These are phyloP conservation scores for Ardeotis arabs DNA, from an alignment of 2,113 vertebrate genomes.

Conservation along the genomic window DNA sequence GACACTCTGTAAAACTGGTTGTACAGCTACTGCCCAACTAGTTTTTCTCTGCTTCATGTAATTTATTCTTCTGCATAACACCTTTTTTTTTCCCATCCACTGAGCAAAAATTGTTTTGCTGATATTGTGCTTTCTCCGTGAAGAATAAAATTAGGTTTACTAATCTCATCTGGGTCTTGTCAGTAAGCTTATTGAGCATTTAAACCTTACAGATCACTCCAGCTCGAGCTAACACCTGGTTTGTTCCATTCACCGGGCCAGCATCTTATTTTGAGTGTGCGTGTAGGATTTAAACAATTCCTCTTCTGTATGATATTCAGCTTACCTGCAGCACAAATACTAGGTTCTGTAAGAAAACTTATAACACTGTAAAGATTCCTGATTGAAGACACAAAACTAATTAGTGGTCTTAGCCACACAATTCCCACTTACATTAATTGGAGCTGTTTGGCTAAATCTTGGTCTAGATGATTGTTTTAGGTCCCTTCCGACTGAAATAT, in stretches of 20 bases:
- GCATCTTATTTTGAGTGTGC: neutral
- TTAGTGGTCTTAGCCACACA: neutral
- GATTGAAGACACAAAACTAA: neutral
- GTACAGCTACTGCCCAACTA: neutral
- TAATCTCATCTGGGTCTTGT: neutral
- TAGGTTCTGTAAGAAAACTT: neutral
- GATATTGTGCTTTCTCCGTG: neutral
- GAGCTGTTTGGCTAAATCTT: neutral
- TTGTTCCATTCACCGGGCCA: neutral
- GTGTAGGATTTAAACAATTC: neutral
- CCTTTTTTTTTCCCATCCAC: neutral
- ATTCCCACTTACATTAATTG: neutral
- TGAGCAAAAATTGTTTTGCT: neutral
- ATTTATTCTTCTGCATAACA: neutral
- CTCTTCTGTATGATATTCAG: neutral
- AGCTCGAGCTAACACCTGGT: neutral
- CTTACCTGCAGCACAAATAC: neutral
- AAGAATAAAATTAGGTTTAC: neutral
- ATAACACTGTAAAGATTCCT: neutral
- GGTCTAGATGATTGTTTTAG: neutral
- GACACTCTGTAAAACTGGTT: neutral
- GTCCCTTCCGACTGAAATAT: neutral
- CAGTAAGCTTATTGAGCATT: neutral
- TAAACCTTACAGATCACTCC: neutral
- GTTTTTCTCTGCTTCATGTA: neutral